These are phyloP conservation scores for Drosophila mojavensis DNA, from an alignment of 1,140 invertebrate genomes.

Conservation along the genomic window DNA sequence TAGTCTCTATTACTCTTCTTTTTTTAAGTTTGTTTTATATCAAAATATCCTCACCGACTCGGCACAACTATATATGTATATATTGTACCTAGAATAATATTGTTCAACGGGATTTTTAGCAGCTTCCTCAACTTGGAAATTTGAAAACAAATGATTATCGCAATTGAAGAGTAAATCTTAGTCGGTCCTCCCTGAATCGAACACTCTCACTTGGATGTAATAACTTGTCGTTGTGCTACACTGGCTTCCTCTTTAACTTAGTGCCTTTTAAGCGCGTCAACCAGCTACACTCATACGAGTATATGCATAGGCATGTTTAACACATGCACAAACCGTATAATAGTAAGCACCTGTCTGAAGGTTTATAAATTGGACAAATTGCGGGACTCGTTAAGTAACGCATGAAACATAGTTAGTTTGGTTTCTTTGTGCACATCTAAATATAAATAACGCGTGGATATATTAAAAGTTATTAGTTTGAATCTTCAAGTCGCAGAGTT, in stretches of 20 bases:
- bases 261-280: constrained; percentile 45
- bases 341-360: constrained; percentile 50
- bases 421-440: constrained; percentile 54
- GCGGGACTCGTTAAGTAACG: constrained; percentile 52
- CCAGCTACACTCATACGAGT: background rate
- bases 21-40: too few species aligned
- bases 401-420: constrained; percentile 28
- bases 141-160: too few species aligned
- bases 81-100: too few species aligned
- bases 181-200: background rate
- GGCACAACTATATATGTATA: too few species aligned
- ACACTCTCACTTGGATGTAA: constrained; percentile 14
- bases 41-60: too few species aligned
- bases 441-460: constrained; percentile 43
- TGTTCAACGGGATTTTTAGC: too few species aligned
- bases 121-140: too few species aligned
- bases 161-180: background rate
- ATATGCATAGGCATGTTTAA: background rate
- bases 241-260: constrained; percentile 56
- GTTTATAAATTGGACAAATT: constrained; percentile 78
- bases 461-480: constrained; percentile 55
- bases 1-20: too few species aligned
- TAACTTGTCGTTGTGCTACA: constrained; percentile 55
- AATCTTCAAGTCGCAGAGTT: constrained; percentile 22
- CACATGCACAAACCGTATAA: constrained; percentile 51